Percentiles rank a stretch among this genome's conserved stretches.
Evolutionary conservation across 2,797 vertebrate species (phyloP).

Genomic region (Acipenser transmontanus): DNA sequence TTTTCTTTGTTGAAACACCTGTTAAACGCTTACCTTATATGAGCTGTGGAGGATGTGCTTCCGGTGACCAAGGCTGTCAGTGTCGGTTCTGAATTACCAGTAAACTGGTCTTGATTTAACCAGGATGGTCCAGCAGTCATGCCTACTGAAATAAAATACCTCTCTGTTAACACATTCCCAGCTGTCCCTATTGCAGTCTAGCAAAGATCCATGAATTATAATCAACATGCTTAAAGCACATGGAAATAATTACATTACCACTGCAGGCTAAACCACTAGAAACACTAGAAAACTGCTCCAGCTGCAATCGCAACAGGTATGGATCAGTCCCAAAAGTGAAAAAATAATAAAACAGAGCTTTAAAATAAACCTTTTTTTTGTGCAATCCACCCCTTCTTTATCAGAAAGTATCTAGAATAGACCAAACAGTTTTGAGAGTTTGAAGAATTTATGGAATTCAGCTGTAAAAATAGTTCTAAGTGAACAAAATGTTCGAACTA

Average conservation of each 20-base stretch:
- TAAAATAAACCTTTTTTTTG: neutral
- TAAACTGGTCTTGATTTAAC: neutral
- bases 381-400: neutral
- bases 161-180: too few relatives aligned
- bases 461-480: neutral
- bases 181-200: neutral
- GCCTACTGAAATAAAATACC: neutral
- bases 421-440: neutral
- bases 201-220: neutral
- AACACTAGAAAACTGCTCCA: too few relatives aligned
- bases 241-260: too few relatives aligned
- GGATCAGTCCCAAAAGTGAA: too few relatives aligned
- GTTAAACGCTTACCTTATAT: constrained; percentile 49
- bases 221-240: neutral
- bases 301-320: too few relatives aligned
- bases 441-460: neutral
- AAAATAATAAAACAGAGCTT: too few relatives aligned
- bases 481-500: neutral
- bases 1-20: neutral
- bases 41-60: constrained; percentile 39
- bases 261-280: too few relatives aligned
- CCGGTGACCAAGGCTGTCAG: constrained; percentile 39
- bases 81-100: constrained; percentile 48
- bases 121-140: neutral
- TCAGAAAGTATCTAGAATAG: neutral